Base-by-base conservation (phyloP, 1,140 invertebrate species). In the Drosophila willistoni region DNA sequence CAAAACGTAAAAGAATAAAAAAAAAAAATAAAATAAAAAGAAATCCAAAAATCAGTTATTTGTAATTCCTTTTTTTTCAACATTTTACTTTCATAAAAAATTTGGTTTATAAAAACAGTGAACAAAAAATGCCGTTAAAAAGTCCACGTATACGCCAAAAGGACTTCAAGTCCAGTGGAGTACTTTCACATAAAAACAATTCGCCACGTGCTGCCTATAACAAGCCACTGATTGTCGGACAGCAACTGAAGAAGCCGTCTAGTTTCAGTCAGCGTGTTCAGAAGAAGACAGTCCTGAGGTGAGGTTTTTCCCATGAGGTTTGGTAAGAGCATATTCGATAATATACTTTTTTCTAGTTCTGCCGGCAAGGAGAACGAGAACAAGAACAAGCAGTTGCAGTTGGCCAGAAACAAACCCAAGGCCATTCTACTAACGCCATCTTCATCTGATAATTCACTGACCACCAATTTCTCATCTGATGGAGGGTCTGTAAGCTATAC, bases 361-460 rank as follows among this genome's bases (percentile, higher is more conserved):
- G 61, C 51, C 4, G 59, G 55, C 22, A 72, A 77, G 55, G 39
- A 75, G 7, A 73, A 51, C 9, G 25, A 33, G 7, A 73, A 54
- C 9, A 34, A 33, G 7, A 73, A 54, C 9, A 34, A 33, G 0
- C 14, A 29, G 29, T 29, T 64, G 6, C 47, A 70, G 22, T 12
- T 66, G n/a, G 4, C 68, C 1, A 36, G n/a, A 14, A 70, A 70
- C 41, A 54, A 65, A 17, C 66, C 76, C 4, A 47, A 76, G 7
- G 29, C 68, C 0, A 41, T 67, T 0, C 2, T 75, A 7, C 64
- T 90, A 3, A 90, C 82, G 1, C 90, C 85, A 5, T 90, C 90
- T 0, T 86, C 85, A 3, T 91, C 90, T n/a, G 64, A 79, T 5
- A 65, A 62, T 10, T 90, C 80, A 0, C 7, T 90, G 7, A 64